A percentile compares a stretch with the other conserved stretches of the same genome.
These are phyloP conservation scores for Quiscalus mexicanus DNA, from an alignment of 2,113 vertebrate species.

Conservation along the genomic window DNA sequence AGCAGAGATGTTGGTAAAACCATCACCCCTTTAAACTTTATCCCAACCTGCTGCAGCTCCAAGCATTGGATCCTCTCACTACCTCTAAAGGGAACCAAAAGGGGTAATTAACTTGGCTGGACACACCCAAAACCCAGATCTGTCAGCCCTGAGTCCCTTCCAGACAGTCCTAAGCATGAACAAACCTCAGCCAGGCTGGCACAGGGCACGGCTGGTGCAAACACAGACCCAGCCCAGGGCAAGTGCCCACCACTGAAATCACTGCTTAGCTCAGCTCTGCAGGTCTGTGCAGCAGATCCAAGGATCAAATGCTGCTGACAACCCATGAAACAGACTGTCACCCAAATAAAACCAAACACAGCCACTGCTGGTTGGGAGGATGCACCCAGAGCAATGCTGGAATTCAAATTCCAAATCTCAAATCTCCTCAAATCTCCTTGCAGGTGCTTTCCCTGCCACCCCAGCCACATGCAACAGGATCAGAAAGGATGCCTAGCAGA, in stretches of 20 bases:
- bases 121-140: neutral
- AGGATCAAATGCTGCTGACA: neutral
- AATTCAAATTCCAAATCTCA: too few relatives aligned
- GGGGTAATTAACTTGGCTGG: neutral
- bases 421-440: neutral
- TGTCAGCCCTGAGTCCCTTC: neutral
- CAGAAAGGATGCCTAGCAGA: neutral
- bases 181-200: neutral
- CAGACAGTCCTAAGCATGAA: neutral
- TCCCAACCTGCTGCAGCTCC: neutral
- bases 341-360: slow-evolving; percentile 26
- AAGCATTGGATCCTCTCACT: neutral
- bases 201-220: neutral
- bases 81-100: slow-evolving; percentile 3
- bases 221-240: neutral
- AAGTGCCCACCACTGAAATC: neutral
- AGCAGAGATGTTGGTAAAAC: neutral
- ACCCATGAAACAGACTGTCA: neutral
- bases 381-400: neutral
- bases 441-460: neutral
- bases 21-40: rapidly evolving
- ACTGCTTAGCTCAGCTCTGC: neutral
- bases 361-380: neutral
- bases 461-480: neutral
- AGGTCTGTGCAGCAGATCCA: neutral